These are phyloP conservation scores for Decapterus maruadsi DNA, from an alignment of 2,797 vertebrate genomes.

Conservation along the genomic window DNA sequence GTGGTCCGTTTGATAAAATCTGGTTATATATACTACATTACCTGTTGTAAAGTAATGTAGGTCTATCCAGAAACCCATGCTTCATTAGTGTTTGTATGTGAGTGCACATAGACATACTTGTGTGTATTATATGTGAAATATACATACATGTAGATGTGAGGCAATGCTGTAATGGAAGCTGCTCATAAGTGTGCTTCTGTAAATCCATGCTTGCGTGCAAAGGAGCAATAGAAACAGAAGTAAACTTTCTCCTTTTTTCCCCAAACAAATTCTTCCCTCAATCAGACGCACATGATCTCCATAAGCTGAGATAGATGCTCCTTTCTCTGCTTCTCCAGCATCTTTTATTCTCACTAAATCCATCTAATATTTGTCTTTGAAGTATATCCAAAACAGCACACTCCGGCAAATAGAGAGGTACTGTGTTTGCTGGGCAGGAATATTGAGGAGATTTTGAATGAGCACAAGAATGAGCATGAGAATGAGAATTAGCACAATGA, in stretches of 20 bases:
- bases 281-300: conserved; percentile 77
- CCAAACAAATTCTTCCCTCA: conserved; percentile 62
- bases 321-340: conserved; percentile 51
- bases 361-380: conserved; percentile 35
- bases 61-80: background rate
- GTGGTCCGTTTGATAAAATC: background rate
- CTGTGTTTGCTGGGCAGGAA: background rate
- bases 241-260: conserved; percentile 8
- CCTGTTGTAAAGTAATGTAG: background rate
- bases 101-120: background rate
- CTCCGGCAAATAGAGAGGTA: background rate
- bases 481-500: background rate
- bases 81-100: conserved; percentile 9
- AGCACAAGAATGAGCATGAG: too few relatives aligned
- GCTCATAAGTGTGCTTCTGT: background rate
- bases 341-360: conserved; percentile 38
- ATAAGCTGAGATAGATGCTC: conserved; percentile 58
- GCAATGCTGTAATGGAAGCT: conserved; percentile 6
- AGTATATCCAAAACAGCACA: background rate
- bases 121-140: background rate
- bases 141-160: background rate
- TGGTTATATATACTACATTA: background rate
- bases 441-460: background rate
- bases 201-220: conserved; percentile 28
- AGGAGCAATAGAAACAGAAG: conserved; percentile 29